Percentiles rank a stretch among this genome's conserved stretches.
These are phyloP conservation scores for Grammomys surdaster DNA, from an alignment of 2,113 vertebrate species.

Conservation along the genomic window DNA sequence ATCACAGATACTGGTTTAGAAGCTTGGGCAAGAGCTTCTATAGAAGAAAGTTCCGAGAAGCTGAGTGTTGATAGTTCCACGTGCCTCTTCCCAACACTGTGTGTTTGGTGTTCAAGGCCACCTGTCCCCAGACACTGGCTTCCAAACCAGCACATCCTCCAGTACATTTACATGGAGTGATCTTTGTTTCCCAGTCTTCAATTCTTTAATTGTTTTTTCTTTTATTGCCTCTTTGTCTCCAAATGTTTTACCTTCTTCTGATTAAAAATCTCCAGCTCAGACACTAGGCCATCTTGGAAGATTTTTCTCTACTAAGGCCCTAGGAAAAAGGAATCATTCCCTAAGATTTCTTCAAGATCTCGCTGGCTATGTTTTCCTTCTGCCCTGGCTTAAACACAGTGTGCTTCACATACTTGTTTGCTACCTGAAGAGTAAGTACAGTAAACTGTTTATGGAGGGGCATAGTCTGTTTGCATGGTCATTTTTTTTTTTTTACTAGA, in stretches of 20 bases:
- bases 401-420: neutral
- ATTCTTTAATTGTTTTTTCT: neutral
- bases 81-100: neutral
- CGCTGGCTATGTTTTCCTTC: neutral
- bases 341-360: neutral
- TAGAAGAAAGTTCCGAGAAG: neutral
- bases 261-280: neutral
- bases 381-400: neutral
- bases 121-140: neutral
- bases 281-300: neutral
- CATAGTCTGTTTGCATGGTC: neutral
- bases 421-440: neutral
- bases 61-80: no score
- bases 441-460: neutral
- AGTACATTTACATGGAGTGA: rapidly evolving
- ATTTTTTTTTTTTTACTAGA: neutral
- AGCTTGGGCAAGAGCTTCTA: neutral
- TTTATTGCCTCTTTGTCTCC: neutral
- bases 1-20: neutral
- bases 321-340: neutral
- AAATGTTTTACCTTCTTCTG: neutral
- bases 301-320: neutral
- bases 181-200: neutral
- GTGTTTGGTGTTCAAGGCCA: neutral
- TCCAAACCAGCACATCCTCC: neutral